A percentile compares a stretch with the other conserved stretches of the same genome.
Evolutionary conservation across 1,140 invertebrate genomes (phyloP).

Genomic region (Brachionus paranguensis): DNA sequence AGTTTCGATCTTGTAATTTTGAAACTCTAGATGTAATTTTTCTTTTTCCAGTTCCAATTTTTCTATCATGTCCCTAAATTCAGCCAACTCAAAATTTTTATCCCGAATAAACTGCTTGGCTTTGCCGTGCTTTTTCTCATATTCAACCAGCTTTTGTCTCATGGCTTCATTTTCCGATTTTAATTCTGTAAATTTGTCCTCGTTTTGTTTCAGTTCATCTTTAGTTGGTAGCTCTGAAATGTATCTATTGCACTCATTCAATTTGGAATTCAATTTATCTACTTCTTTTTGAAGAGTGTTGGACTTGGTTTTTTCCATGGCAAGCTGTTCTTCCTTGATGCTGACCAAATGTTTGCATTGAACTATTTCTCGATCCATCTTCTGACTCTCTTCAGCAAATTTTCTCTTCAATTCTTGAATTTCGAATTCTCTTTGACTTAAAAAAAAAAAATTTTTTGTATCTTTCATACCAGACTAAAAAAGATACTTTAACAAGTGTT

Average conservation of each 20-base stretch:
- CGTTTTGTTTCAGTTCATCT: conserved; percentile 1
- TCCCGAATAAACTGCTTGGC: conserved; percentile 9
- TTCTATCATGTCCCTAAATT: not conserved
- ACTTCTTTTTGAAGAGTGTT: not conserved
- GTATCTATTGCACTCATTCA: conserved; percentile 3
- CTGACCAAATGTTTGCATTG: not conserved
- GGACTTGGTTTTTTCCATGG: not conserved
- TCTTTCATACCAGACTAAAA: not conserved
- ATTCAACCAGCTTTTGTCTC: not conserved
- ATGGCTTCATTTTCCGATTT: not conserved
- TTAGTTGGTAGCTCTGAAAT: conserved; percentile 17
- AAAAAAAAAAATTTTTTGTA: not conserved
- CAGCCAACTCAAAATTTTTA: not conserved
- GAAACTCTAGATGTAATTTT: not conserved
- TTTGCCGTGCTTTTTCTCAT: not conserved
- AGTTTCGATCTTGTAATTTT: not conserved
- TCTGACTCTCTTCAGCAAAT: not conserved
- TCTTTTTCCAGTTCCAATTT: conserved; percentile 16
- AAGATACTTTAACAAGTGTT: not conserved
- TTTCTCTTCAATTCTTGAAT: conserved; percentile 19
- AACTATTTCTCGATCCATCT: not conserved
- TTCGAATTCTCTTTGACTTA: conserved; percentile 31
- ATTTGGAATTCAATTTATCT: conserved; percentile 7
- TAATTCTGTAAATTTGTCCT: not conserved
- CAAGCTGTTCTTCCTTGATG: not conserved